These are phyloP conservation scores for Malurus melanocephalus DNA, from an alignment of 2,113 vertebrate genomes.

Conservation along the genomic window DNA sequence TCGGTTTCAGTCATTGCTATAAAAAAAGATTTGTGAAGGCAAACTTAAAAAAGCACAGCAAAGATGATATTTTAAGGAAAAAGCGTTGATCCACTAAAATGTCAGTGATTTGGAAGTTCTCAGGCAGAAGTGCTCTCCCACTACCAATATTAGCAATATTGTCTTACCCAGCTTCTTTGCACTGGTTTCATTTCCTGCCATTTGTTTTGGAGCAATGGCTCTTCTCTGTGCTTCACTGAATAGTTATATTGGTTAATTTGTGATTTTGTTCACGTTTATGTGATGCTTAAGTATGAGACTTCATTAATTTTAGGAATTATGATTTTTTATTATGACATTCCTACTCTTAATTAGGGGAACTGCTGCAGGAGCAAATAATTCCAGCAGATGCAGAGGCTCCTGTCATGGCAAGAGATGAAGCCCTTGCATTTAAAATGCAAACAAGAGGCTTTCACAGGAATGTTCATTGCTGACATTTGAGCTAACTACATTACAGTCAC, in stretches of 20 bases:
- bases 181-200: not conserved
- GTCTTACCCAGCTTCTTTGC: not conserved
- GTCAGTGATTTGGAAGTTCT: not conserved
- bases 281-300: not conserved
- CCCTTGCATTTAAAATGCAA: not conserved
- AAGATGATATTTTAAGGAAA: not conserved
- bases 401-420: not conserved
- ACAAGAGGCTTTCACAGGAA: not conserved
- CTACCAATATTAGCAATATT: not conserved
- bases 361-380: not conserved
- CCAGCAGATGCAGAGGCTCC: not conserved
- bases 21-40: not conserved
- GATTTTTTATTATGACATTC: not conserved
- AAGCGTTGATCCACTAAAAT: not conserved
- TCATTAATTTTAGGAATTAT: not conserved
- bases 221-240: not conserved
- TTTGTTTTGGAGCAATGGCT: not conserved
- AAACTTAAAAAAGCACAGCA: not conserved
- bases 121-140: not conserved
- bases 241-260: not conserved
- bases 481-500: constrained; percentile 10
- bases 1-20: not conserved
- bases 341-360: not conserved
- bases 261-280: not conserved
- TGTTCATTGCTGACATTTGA: not conserved